Evolutionary conservation across 2,113 vertebrate species (phyloP).

Genomic region (Amphilophus citrinellus): DNA sequence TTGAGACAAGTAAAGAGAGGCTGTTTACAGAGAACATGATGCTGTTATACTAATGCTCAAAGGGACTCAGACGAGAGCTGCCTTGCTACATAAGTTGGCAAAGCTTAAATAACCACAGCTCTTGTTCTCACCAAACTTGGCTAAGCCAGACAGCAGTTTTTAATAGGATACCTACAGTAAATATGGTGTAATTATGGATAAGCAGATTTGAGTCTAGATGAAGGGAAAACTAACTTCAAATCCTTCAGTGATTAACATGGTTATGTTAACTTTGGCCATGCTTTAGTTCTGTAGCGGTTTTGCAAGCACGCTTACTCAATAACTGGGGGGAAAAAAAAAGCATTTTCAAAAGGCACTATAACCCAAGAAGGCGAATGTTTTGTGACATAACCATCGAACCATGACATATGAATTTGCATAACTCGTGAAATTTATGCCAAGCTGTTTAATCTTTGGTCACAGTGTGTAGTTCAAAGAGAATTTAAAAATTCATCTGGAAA

Average conservation of each 20-base stretch:
- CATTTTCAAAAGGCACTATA: background rate
- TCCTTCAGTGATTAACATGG: conserved; percentile 8
- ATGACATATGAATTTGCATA: conserved; percentile 24
- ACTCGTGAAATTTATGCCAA: conserved; percentile 25
- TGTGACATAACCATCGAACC: conserved; percentile 18
- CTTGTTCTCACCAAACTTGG: conserved; percentile 54
- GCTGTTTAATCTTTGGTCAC: conserved; percentile 43
- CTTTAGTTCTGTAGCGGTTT: background rate
- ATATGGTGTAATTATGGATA: conserved; percentile 53
- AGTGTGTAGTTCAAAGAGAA: conserved; percentile 49
- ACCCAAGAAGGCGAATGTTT: background rate
- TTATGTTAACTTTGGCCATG: conserved; percentile 5
- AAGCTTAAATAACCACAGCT: conserved; percentile 43
- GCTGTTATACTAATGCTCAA: conserved; percentile 33
- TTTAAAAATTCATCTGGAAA: conserved; percentile 32
- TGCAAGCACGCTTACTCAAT: background rate
- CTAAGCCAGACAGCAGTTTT: conserved; percentile 47
- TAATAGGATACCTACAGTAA: conserved; percentile 48
- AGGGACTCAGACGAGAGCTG: conserved; percentile 30
- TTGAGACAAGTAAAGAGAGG: conserved; percentile 14
- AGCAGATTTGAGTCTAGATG: conserved; percentile 36
- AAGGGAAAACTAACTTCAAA: conserved; percentile 27
- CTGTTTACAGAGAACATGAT: conserved; percentile 35
- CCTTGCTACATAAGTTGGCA: conserved; percentile 43
- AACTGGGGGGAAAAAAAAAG: background rate